Evolutionary conservation across 2,113 vertebrate species (phyloP).

Genomic region (Mellivora capensis): DNA sequence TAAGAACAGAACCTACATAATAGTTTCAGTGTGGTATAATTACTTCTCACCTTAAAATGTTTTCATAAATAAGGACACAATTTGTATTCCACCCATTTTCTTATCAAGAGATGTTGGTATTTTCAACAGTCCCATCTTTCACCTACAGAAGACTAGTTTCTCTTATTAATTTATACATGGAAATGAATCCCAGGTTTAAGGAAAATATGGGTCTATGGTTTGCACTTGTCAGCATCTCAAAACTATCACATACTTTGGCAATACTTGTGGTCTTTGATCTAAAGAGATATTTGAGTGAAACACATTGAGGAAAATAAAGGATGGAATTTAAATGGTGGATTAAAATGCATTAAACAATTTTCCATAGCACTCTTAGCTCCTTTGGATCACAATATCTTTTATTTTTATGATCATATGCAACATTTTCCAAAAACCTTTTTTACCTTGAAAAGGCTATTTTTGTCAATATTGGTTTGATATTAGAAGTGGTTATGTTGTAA

Average conservation of each 20-base stretch:
- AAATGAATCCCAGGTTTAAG: slow-evolving; percentile 46
- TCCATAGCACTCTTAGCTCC: neutral
- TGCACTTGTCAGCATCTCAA: neutral
- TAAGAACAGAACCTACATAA: neutral
- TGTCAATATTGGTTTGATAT: neutral
- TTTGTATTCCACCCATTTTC: slow-evolving; percentile 33
- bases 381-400: slow-evolving; percentile 12
- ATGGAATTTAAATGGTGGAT: slow-evolving; percentile 13
- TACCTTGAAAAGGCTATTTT: slow-evolving; percentile 9
- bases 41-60: slow-evolving; percentile 43
- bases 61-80: slow-evolving; percentile 34
- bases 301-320: neutral
- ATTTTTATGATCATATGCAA: slow-evolving; percentile 27
- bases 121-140: slow-evolving; percentile 48
- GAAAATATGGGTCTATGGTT: neutral
- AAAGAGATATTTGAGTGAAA: neutral
- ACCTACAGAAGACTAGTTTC: slow-evolving; percentile 19
- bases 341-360: slow-evolving; percentile 21
- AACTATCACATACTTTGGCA: slow-evolving; percentile 37
- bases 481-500: neutral
- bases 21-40: neutral
- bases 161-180: slow-evolving; percentile 10
- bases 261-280: neutral
- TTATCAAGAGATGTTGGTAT: slow-evolving; percentile 4
- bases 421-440: slow-evolving; percentile 2